These are phyloP conservation scores for Cosmopolites sordidus DNA, from an alignment of 2,888 invertebrate species.

Conservation along the genomic window DNA sequence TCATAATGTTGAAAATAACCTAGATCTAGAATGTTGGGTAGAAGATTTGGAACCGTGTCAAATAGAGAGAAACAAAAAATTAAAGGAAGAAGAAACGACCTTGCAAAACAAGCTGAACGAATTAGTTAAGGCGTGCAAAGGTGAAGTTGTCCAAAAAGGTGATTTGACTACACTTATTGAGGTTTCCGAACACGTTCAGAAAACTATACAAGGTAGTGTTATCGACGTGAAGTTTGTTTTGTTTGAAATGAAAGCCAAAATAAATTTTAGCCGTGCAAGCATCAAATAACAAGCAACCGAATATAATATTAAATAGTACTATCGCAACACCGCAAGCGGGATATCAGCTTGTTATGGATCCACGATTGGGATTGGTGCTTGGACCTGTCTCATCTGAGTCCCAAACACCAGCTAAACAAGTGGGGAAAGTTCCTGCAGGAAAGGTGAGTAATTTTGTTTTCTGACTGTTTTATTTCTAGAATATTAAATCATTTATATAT, in stretches of 20 bases:
- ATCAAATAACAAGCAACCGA: slow-evolving; percentile 25
- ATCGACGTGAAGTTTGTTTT: background rate
- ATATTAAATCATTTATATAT: too few species aligned
- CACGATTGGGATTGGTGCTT: slow-evolving; percentile 35
- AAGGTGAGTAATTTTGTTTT: too few species aligned
- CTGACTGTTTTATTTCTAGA: too few species aligned
- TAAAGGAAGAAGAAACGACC: slow-evolving; percentile 64
- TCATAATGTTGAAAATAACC: slow-evolving; percentile 42
- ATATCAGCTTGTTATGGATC: slow-evolving; percentile 53
- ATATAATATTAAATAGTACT: slow-evolving; percentile 29
- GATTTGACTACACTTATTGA: slow-evolving; percentile 63
- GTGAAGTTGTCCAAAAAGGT: slow-evolving; percentile 63
- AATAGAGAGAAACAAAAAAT: slow-evolving; percentile 51
- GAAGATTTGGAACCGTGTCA: slow-evolving; percentile 61
- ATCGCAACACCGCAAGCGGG: slow-evolving; percentile 23
- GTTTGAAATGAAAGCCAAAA: background rate
- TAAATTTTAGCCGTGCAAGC: slow-evolving; percentile 28
- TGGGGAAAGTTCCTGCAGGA: slow-evolving; percentile 31
- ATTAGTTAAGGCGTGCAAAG: slow-evolving; percentile 56
- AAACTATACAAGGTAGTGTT: slow-evolving; percentile 25
- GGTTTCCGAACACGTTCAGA: slow-evolving; percentile 41
- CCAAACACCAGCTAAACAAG: slow-evolving; percentile 18
- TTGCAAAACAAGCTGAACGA: slow-evolving; percentile 45
- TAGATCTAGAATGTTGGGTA: slow-evolving; percentile 68
- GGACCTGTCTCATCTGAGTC: slow-evolving; percentile 21